These are phyloP conservation scores for Rhincodon typus DNA, from an alignment of 2,797 vertebrate species.

Conservation along the genomic window DNA sequence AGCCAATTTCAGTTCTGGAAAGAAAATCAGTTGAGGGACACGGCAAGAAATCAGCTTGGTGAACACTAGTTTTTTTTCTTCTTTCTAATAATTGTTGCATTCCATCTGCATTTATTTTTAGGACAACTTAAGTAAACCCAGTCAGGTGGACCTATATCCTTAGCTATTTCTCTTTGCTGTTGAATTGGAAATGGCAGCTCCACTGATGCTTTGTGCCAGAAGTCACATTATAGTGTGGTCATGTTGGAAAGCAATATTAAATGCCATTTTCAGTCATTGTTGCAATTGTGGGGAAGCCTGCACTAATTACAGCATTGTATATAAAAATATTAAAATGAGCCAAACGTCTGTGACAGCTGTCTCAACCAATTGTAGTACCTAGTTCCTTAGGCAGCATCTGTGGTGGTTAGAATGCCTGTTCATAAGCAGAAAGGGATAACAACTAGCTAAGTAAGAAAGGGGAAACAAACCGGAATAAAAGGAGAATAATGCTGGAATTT, in stretches of 20 bases:
- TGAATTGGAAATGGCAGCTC: background rate
- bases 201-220: background rate
- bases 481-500: background rate
- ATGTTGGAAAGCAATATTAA: background rate
- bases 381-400: background rate
- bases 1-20: background rate
- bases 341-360: conserved; percentile 5
- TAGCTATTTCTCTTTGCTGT: background rate
- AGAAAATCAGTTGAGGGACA: background rate
- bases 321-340: conserved; percentile 2
- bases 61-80: background rate
- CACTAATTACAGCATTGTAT: background rate
- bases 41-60: background rate
- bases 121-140: background rate
- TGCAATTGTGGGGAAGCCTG: background rate
- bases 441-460: background rate
- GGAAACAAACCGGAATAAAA: too few relatives aligned
- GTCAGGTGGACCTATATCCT: background rate
- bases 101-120: conserved; percentile 1
- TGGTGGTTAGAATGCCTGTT: background rate
- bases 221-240: background rate
- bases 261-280: background rate
- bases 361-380: background rate
- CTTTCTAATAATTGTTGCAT: background rate
- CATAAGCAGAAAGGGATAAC: background rate